Evolutionary conservation across 2,113 vertebrate genomes (phyloP).

Genomic region (Tor tambroides): DNA sequence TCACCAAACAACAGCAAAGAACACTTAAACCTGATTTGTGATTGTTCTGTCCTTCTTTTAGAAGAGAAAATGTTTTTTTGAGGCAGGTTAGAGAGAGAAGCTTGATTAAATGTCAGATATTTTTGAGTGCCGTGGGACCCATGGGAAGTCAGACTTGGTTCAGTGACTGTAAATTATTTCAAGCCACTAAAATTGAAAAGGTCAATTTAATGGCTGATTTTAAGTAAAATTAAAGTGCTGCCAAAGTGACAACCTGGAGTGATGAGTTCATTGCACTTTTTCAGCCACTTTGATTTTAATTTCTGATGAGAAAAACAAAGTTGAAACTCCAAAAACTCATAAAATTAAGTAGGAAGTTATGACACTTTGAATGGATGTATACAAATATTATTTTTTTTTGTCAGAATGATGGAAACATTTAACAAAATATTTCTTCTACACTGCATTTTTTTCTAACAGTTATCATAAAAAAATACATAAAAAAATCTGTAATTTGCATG

Average conservation of each 20-base stretch:
- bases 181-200: background rate
- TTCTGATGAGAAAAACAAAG: background rate
- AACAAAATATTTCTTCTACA: background rate
- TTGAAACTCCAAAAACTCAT: background rate
- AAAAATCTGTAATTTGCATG: background rate
- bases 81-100: background rate
- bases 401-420: background rate
- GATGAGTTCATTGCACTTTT: background rate
- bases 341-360: background rate
- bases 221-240: background rate
- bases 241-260: background rate
- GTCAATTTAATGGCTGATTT: background rate
- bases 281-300: background rate
- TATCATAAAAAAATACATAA: background rate
- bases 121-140: background rate
- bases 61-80: background rate
- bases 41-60: background rate
- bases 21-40: constrained; percentile 1
- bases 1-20: constrained; percentile 1
- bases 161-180: background rate
- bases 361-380: background rate
- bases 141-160: background rate
- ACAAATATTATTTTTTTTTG: background rate
- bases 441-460: background rate
- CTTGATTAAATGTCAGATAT: constrained; percentile 14